A percentile compares a stretch with the other conserved stretches of the same genome.
These are phyloP conservation scores for Caenorhabditis uteleia DNA, from an alignment of 2,888 invertebrate species.

Conservation along the genomic window DNA sequence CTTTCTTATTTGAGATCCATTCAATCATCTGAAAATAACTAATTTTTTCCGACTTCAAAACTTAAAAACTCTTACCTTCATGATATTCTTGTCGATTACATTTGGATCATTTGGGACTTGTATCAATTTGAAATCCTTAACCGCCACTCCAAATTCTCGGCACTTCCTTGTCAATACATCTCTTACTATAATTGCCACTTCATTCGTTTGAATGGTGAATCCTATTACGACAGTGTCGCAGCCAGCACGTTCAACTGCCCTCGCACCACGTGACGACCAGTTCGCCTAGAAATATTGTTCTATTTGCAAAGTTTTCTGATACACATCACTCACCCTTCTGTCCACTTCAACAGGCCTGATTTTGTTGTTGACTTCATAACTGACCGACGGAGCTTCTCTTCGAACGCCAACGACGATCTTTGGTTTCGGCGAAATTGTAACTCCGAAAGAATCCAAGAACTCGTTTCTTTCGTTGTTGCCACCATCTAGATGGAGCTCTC, in stretches of 20 bases:
- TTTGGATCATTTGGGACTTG: too few relatives aligned
- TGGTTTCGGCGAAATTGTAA: neutral
- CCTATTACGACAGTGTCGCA: neutral
- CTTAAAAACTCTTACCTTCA: too few relatives aligned
- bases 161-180: neutral
- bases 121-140: too few relatives aligned
- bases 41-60: too few relatives aligned
- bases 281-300: neutral
- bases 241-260: neutral
- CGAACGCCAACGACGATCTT: neutral
- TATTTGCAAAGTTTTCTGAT: too few relatives aligned
- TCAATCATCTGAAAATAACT: too few relatives aligned
- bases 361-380: neutral
- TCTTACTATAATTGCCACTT: neutral
- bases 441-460: conserved; percentile 3
- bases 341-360: neutral
- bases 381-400: conserved; percentile 2
- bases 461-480: conserved; percentile 2
- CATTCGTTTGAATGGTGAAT: neutral
- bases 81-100: too few relatives aligned
- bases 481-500: conserved; percentile 8
- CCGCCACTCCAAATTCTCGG: neutral
- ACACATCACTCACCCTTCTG: neutral
- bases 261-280: neutral
- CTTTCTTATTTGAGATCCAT: too few relatives aligned